A percentile compares a stretch with the other conserved stretches of the same genome.
Conservation (phyloP, 2,113 vertebrate species). For the Prietella phreatophila region DNA sequence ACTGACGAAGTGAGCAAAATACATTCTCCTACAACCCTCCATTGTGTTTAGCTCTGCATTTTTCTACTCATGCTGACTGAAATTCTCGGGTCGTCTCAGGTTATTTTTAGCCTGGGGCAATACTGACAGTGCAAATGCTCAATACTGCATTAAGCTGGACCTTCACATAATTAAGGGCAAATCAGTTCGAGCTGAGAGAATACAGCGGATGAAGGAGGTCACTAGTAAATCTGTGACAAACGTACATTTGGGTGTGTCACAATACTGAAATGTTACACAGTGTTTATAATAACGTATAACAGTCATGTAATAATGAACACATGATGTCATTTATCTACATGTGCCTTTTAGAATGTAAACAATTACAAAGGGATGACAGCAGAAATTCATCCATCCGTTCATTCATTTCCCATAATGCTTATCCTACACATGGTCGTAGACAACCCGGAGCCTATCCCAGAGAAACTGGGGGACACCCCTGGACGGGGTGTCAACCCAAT, state of each 20-base stretch:
- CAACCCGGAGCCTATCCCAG: too few relatives aligned
- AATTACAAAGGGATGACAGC: too few relatives aligned
- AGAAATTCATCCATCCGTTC: too few relatives aligned
- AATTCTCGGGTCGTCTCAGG: constrained; percentile 13
- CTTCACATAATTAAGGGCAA: constrained; percentile 8
- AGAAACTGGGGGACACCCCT: too few relatives aligned
- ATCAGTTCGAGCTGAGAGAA: not conserved
- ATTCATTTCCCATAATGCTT: too few relatives aligned
- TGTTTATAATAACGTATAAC: not conserved
- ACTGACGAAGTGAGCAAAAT: not conserved
- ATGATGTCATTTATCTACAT: too few relatives aligned
- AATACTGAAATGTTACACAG: not conserved
- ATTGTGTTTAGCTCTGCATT: constrained; percentile 20
- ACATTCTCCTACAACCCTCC: not conserved
- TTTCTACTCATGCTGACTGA: not conserved
- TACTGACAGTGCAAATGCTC: constrained; percentile 19
- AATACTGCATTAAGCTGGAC: constrained; percentile 27
- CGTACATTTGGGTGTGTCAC: not conserved
- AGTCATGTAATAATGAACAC: not conserved
- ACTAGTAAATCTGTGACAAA: not conserved
- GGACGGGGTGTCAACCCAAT: too few relatives aligned
- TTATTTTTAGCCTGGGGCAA: constrained; percentile 38
- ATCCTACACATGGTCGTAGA: too few relatives aligned
- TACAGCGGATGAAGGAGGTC: not conserved
- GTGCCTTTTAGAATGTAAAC: too few relatives aligned